Base-by-base conservation (phyloP, 1,140 invertebrate species). In the Aphis gossypii region DNA sequence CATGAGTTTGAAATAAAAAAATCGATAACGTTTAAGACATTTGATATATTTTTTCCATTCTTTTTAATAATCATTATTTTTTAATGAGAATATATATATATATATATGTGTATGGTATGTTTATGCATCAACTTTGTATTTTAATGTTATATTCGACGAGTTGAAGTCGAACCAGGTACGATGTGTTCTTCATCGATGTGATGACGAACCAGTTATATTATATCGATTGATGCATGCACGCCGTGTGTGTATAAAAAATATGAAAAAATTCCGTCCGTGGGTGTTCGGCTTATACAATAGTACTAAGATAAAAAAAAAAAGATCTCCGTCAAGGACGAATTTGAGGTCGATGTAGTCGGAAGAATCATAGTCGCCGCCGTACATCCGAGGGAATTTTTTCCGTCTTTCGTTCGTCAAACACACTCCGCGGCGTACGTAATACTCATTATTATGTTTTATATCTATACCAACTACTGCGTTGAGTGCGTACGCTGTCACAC, bases 181-280 rank as follows among this genome's bases (percentile, higher is more conserved):
- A 38, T 38, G 41, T 38, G 92, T 38, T 51, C 35, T 21, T 86
- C 92, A 25, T 84, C 48, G 84, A 84, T 35, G 38, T 30, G 92
- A 93, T 93, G 82, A 93, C 82, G 76, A 93, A 93, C 92, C 92
- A 93, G 92, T 92, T 92, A 76, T 83, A 92, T 48, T 92, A 76
- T 92, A 92, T 48, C 30, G 68, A 82, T 92, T 18, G 60, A 92
- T 90, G 60, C 11, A 38, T 38, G 18, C 54, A 56, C 21, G 48
- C 18, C 25, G 20, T 56, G 48, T 30, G 11, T 30, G 23, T 56
- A 60, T 90, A 90, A 90, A 90, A 90, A 90, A 60, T 41, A 90
- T 41, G 35, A 84, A 93, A 93, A 93, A 93, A 93, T 93, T 84
- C 92, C 48, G 25, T 84, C 92, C 46, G 92, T 93, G 92, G 92